Percentiles rank a stretch among this genome's conserved stretches.
Conservation (phyloP, 2,113 vertebrate genomes). For the Sula dactylatra region DNA sequence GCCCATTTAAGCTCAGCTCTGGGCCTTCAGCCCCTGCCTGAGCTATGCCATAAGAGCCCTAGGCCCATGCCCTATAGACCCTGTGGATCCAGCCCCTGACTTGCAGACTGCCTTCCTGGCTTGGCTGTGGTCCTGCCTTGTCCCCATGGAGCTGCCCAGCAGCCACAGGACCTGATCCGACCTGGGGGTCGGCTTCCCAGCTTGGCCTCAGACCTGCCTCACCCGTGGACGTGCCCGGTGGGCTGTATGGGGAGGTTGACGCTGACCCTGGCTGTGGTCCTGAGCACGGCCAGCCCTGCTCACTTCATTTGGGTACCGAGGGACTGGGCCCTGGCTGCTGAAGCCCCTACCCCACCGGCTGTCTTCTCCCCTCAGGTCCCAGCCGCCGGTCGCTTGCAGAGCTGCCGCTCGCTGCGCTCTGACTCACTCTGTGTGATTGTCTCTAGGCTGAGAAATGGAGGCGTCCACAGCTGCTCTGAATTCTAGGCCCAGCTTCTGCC, state of each 20-base stretch:
- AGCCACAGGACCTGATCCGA: not conserved
- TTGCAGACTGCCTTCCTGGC: not conserved
- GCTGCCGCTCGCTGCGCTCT: fast-evolving
- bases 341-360: not conserved
- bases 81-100: not conserved
- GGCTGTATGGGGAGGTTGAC: not conserved
- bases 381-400: too few species aligned
- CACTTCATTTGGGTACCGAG: fast-evolving
- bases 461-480: not conserved
- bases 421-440: too few species aligned
- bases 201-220: not conserved
- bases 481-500: not conserved
- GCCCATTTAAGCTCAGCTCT: not conserved
- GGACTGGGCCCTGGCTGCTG: not conserved
- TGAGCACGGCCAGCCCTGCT: not conserved
- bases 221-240: fast-evolving
- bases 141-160: not conserved
- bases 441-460: not conserved
- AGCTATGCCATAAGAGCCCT: not conserved
- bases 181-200: not conserved
- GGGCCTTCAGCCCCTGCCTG: too few species aligned
- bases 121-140: not conserved
- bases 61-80: fast-evolving
- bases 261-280: not conserved
- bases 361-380: too few species aligned